Percentiles rank a stretch among this genome's conserved stretches.
Conservation (phyloP, 2,888 invertebrate genomes). For the Hermaeophaga mercurialis region DNA sequence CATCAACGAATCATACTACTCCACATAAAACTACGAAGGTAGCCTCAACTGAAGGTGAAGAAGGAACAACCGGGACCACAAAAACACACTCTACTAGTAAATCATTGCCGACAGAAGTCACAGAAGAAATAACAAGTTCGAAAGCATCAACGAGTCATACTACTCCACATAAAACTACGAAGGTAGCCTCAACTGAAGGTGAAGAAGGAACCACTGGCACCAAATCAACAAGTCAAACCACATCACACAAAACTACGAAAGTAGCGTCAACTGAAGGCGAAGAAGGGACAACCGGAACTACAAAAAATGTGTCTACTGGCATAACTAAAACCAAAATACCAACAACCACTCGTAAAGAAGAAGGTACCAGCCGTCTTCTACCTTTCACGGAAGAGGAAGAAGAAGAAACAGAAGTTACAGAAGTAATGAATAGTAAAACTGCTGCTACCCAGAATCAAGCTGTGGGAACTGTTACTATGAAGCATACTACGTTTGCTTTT, state of each 20-base stretch:
- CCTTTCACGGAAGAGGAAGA: background rate
- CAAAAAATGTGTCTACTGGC: background rate
- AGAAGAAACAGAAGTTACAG: constrained; percentile 10
- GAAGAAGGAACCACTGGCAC: background rate
- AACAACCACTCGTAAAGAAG: background rate
- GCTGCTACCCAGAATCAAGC: background rate
- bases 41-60: background rate
- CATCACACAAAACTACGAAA: background rate
- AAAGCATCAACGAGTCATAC: background rate
- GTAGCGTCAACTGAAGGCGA: background rate
- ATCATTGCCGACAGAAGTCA: background rate
- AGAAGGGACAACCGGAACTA: background rate
- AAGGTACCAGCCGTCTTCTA: background rate
- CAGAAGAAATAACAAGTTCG: background rate
- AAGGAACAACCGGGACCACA: background rate
- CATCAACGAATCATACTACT: background rate
- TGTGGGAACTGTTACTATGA: constrained; percentile 15
- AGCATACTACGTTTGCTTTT: constrained; percentile 32
- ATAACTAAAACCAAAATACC: background rate
- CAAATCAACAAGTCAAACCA: background rate
- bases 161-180: background rate
- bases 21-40: background rate
- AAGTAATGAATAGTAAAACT: background rate
- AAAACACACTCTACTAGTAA: background rate
- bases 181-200: constrained; percentile 1